phyloP scores from a whole-genome alignment of 2,797 vertebrate genomes.

The Ctenopoma kingsleyae region DNA sequence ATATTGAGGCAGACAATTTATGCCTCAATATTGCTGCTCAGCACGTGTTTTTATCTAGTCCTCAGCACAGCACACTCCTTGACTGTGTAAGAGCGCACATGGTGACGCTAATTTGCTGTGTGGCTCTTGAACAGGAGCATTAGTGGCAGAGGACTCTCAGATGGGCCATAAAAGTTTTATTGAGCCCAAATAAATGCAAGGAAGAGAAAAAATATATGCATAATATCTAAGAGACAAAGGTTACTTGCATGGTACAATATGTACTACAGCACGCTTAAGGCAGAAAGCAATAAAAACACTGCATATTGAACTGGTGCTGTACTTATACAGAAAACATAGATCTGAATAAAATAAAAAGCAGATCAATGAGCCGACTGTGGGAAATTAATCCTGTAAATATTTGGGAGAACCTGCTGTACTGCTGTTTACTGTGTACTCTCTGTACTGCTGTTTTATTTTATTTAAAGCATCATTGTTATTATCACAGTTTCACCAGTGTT shows the following conservation, averaged over 20 bases:
- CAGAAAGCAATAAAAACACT: background rate
- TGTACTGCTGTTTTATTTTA: slow-evolving; percentile 17
- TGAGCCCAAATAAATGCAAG: slow-evolving; percentile 40
- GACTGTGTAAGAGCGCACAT: slow-evolving; percentile 13
- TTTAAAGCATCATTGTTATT: slow-evolving; percentile 12
- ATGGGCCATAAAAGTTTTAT: slow-evolving; percentile 45
- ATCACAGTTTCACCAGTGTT: slow-evolving; percentile 28
- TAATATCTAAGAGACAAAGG: slow-evolving; percentile 34
- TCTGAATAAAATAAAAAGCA: slow-evolving; percentile 6
- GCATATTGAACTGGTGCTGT: slow-evolving; percentile 2
- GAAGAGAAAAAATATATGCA: background rate
- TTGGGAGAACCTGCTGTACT: slow-evolving; percentile 10
- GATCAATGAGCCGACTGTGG: slow-evolving; percentile 29
- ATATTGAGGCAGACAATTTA: slow-evolving; percentile 19
- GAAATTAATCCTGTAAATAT: slow-evolving; percentile 33
- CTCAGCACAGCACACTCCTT: background rate
- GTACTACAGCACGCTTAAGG: background rate
- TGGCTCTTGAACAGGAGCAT: slow-evolving; percentile 21
- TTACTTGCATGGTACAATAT: background rate
- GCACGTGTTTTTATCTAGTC: slow-evolving; percentile 22
- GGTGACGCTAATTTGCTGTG: slow-evolving; percentile 5
- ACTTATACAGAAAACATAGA: slow-evolving; percentile 2
- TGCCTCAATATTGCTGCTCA: slow-evolving; percentile 31
- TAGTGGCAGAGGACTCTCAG: slow-evolving; percentile 35
- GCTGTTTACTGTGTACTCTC: slow-evolving; percentile 5